Percentiles rank a stretch among this genome's conserved stretches.
These are phyloP conservation scores for Drosophila paranaensis DNA, from an alignment of 2,888 invertebrate genomes.

Conservation along the genomic window DNA sequence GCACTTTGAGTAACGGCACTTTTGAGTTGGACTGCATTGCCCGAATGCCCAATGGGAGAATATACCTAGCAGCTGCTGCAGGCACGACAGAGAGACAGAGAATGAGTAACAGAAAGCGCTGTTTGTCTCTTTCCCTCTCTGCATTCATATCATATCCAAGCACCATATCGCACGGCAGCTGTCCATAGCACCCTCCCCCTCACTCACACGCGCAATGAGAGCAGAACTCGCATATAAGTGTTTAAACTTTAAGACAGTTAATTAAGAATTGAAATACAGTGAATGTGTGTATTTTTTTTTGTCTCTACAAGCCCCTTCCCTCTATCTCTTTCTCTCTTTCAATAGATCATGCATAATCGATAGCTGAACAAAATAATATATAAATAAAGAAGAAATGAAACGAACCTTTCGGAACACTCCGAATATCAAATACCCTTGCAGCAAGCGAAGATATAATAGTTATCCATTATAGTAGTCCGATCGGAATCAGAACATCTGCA, in stretches of 20 bases:
- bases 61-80: slow-evolving; percentile 19
- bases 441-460: not conserved
- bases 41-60: slow-evolving; percentile 1
- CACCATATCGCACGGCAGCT: slow-evolving; percentile 46
- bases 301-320: slow-evolving; percentile 2
- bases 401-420: not conserved
- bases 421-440: slow-evolving; percentile 8
- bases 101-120: not conserved
- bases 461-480: not conserved
- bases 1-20: not conserved
- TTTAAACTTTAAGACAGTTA: slow-evolving; percentile 63
- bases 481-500: not conserved
- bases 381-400: not conserved
- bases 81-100: slow-evolving; percentile 14
- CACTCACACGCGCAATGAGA: slow-evolving; percentile 8
- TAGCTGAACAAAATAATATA: slow-evolving; percentile 3
- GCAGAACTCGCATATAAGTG: slow-evolving; percentile 58
- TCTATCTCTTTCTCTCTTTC: not conserved
- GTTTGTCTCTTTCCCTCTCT: slow-evolving; percentile 6
- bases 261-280: slow-evolving; percentile 48
- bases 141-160: slow-evolving; percentile 46
- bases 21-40: not conserved
- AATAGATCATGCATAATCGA: slow-evolving; percentile 17
- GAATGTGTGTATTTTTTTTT: slow-evolving; percentile 36
- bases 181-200: not conserved